These are phyloP conservation scores for Sphaeramia orbicularis DNA, from an alignment of 2,797 vertebrate genomes.

Conservation along the genomic window DNA sequence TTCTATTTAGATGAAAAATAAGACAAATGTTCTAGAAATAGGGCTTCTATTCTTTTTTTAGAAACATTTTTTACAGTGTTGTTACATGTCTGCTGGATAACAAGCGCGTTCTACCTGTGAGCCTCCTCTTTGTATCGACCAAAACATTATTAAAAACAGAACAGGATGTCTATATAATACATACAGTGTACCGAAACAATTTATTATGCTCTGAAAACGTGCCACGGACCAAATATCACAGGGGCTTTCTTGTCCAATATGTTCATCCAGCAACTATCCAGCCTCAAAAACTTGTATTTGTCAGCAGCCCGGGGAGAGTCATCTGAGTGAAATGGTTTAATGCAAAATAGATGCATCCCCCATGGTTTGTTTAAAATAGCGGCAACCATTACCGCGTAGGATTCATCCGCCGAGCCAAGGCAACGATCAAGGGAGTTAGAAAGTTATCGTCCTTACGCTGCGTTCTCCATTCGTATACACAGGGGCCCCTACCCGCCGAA, in stretches of 20 bases:
- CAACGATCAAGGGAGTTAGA: constrained; percentile 76
- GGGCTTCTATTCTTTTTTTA: too few species aligned
- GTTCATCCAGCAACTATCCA: constrained; percentile 47
- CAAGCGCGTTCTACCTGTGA: not conserved
- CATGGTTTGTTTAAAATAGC: constrained; percentile 82
- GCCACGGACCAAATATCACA: constrained; percentile 42
- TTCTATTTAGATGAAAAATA: too few species aligned
- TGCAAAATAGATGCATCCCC: constrained; percentile 81
- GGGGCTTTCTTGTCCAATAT: constrained; percentile 43
- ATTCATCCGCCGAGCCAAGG: constrained; percentile 54
- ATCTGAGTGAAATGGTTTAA: constrained; percentile 78
- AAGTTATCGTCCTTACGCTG: constrained; percentile 67
- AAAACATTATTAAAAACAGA: constrained; percentile 13
- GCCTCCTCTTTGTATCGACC: not conserved
- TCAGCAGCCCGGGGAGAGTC: constrained; percentile 68
- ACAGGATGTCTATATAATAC: not conserved
- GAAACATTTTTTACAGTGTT: too few species aligned
- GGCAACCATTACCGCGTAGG: constrained; percentile 68
- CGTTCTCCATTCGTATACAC: constrained; percentile 72
- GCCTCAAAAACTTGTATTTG: constrained; percentile 72
- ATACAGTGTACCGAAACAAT: constrained; percentile 1
- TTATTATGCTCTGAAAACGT: constrained; percentile 4
- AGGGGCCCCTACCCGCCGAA: constrained; percentile 50
- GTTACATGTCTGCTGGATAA: too few species aligned
- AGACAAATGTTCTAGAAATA: too few species aligned